Base-by-base conservation (phyloP, 2,888 invertebrate genomes). In the Drosophila mulleri region DNA sequence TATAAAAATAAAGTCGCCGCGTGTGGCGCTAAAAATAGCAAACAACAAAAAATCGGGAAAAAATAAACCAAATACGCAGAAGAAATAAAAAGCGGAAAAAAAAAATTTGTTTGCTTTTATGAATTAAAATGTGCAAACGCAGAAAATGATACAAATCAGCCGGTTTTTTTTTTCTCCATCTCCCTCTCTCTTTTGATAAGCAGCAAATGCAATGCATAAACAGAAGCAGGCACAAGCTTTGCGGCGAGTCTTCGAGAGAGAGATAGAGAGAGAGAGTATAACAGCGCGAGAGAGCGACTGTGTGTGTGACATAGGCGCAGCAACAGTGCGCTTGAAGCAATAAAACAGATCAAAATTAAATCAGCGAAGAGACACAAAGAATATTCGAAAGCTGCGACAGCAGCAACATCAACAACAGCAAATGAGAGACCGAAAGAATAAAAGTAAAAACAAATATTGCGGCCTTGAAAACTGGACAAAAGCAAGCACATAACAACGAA, bases 381-480 rank as follows among this genome's bases (percentile, higher is more conserved):
- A 67, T 48, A 50, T 60, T 26, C 35, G 47, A 72, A 47, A 61
- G 39, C 18, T 26, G 42, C 16, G 37, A 56, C 35, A 62, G 47
- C 44, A 52, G 47, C 47, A 52, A 50, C 41, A n/a, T n/a, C n/a
- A 68, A 16, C 35, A 48, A 2, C 29, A 18, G 23, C 48, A 67
- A 57, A 71, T 47, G 48, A 56, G 45, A 63, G 57, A 47, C 58
- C 14, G 5, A 53, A 53, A 68, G 63, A 72, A 77, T 75, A 65
- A 64, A 72, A 77, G 80, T 64, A 52, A 75, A 80, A 64, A 81
- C 82, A 85, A 80, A 80, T 67, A 75, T 75, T 37, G 54, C 76
- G 87, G 78, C 83, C 83, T 84, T 84, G 83, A 84, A 83, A 82
- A 72, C 73, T 83, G 76, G 64, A 76, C 75, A 81, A 70, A 67